These are phyloP conservation scores for Daphoenositta chrysoptera DNA, from an alignment of 2,113 vertebrate species.

Conservation along the genomic window DNA sequence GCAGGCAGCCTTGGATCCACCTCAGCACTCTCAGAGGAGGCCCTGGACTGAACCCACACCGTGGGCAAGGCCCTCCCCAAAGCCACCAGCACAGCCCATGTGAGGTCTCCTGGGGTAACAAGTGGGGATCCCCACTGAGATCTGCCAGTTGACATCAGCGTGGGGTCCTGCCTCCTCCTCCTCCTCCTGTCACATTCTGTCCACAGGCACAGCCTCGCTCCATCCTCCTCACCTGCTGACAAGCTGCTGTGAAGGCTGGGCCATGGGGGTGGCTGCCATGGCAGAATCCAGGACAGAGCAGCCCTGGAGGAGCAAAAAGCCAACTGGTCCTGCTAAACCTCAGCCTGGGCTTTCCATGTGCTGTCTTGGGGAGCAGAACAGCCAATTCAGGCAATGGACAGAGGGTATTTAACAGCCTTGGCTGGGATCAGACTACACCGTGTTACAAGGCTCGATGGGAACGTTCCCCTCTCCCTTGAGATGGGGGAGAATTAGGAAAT, in stretches of 20 bases:
- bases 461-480: neutral
- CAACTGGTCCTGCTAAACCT: neutral
- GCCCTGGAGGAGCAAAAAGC: neutral
- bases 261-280: neutral
- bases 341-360: neutral
- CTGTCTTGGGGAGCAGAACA: neutral
- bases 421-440: neutral
- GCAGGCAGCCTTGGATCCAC: neutral
- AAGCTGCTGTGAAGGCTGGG: neutral
- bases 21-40: neutral
- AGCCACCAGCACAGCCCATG: neutral
- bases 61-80: neutral
- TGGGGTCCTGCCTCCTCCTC: neutral
- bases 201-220: neutral
- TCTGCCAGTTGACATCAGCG: neutral
- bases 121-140: neutral
- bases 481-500: conserved; percentile 46
- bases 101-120: fast-evolving
- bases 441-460: neutral
- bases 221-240: neutral
- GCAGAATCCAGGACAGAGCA: neutral
- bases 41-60: neutral
- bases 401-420: neutral
- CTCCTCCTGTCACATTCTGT: neutral
- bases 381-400: neutral